Base-by-base conservation (phyloP, 2,113 vertebrate species). In the Ctenodactylus gundi region DNA sequence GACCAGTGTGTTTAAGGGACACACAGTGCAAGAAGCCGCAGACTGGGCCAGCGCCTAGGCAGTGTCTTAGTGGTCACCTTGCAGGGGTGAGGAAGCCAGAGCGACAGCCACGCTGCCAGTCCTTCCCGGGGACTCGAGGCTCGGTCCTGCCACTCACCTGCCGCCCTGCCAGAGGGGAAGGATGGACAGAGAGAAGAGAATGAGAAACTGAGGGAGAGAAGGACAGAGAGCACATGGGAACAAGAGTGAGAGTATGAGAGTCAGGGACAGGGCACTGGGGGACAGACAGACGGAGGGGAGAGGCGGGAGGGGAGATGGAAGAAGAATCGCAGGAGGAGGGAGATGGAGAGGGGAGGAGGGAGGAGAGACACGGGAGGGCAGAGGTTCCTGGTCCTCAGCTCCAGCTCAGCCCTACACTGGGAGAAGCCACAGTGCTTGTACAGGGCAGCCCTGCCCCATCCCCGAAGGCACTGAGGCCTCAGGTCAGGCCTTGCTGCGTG, bases 251-350 rank as follows among this genome's bases (percentile, higher is more conserved):
- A 34, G 31, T 31, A 14, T 27, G 20, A 11, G 18, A 53, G 36
- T 20, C 0, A 6, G 21, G 14, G 17, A 4, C 10, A 23, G 31
- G 39, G 14, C 7, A 1, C 7, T 7, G 34, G n/a, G 23, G 9
- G 18, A n/a, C n/a, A n/a, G n/a, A n/a, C n/a, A n/a, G n/a, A n/a
- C n/a, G 20, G 44, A 23, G 6, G 62, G 11, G 8, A 2, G 15
- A 44, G 36, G 1, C 27, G 31, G 11, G 11, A 23, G 46, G 23
- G 7, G 15, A 41, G 83, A 2, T n/a, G 39, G 27, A 4, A 23
- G 13, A 20, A 29, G 29, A 31, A 9, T 18, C 21, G 15, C 10
- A 3, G 39, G 23, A 7, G 17, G 68, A 44, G 20, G 6, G 34
- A 73, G 6, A 5, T 9, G 11, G 51, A 57, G 41, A 31, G 17